These are phyloP conservation scores for Zingel zingel DNA, from an alignment of 2,113 vertebrate genomes.

Conservation along the genomic window DNA sequence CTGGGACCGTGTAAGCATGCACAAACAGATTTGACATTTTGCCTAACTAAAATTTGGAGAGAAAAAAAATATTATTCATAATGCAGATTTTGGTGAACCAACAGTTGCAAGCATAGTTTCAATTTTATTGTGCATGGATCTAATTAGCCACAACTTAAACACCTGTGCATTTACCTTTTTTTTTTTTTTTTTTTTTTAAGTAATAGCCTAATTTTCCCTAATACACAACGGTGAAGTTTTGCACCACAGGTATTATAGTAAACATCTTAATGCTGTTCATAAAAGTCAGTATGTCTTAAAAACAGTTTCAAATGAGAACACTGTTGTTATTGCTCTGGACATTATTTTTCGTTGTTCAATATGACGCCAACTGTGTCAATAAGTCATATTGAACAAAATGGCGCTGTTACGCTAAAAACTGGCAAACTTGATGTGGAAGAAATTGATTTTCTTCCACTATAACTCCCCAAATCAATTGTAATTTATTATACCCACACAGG, in stretches of 20 bases:
- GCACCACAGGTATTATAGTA: not conserved
- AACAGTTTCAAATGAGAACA: not conserved
- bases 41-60: not conserved
- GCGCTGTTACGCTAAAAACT: not conserved
- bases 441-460: not conserved
- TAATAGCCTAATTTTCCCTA: not conserved
- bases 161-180: not conserved
- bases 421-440: not conserved
- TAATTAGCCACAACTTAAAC: slow-evolving; percentile 3
- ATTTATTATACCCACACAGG: not conserved
- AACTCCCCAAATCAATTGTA: not conserved
- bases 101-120: not conserved
- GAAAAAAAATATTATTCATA: not conserved
- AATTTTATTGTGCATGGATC: not conserved
- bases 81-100: not conserved
- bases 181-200: too few species aligned
- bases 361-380: not conserved
- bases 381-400: not conserved
- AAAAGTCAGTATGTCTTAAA: not conserved
- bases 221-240: not conserved
- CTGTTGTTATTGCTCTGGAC: not conserved
- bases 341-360: not conserved
- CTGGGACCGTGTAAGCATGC: not conserved
- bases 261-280: not conserved
- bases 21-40: not conserved